Conservation (phyloP, 2,113 vertebrate genomes). For the Pantherophis guttatus region DNA sequence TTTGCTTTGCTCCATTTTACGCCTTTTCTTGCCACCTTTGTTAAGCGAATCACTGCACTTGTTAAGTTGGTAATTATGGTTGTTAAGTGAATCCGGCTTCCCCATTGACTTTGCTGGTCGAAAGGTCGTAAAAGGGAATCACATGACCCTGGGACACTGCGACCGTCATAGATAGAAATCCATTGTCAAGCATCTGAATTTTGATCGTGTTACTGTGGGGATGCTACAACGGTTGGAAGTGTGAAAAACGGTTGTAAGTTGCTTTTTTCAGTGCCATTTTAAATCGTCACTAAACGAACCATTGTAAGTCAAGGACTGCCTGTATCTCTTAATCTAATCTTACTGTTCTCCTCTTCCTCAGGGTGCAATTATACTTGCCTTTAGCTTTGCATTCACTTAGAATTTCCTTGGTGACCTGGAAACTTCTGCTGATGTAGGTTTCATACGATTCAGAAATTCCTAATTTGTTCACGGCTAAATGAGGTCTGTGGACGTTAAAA, state of each 20-base stretch:
- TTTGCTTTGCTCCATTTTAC: too few species aligned
- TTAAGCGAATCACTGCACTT: too few species aligned
- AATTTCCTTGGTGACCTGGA: slow-evolving; percentile 95
- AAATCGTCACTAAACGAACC: neutral
- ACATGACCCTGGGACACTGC: too few species aligned
- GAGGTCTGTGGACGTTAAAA: slow-evolving; percentile 81
- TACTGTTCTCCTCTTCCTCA: neutral
- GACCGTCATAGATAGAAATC: too few species aligned
- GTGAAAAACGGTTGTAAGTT: neutral
- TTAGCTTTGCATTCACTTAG: slow-evolving; percentile 89
- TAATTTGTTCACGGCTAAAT: slow-evolving; percentile 90
- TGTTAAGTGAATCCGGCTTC: neutral
- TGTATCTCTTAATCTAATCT: neutral
- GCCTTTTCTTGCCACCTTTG: too few species aligned
- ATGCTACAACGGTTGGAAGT: fast-evolving
- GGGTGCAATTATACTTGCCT: slow-evolving; percentile 69
- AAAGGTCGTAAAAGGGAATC: neutral
- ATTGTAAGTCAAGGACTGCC: neutral
- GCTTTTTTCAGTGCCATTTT: neutral
- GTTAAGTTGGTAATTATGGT: neutral
- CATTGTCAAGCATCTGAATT: too few species aligned
- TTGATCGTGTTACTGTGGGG: too few species aligned
- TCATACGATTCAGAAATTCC: slow-evolving; percentile 91
- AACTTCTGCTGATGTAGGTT: slow-evolving; percentile 93
- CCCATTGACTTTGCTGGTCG: neutral